These are phyloP conservation scores for Pogona vitticeps DNA, from an alignment of 2,113 vertebrate genomes.

Conservation along the genomic window DNA sequence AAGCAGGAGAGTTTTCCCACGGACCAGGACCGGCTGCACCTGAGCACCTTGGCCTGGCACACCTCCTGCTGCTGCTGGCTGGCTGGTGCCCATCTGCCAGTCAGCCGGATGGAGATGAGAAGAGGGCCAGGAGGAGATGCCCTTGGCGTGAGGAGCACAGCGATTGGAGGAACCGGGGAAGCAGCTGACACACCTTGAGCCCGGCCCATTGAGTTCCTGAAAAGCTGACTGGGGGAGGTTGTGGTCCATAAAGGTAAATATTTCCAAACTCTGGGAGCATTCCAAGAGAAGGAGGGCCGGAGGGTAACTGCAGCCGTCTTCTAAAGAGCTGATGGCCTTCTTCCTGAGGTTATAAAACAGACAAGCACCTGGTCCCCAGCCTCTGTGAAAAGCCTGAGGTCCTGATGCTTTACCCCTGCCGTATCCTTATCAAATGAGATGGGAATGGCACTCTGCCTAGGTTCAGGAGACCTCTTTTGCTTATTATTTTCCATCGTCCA, in stretches of 20 bases:
- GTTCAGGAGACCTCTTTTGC: no score
- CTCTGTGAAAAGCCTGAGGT: no score
- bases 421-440: no score
- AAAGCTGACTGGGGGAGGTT: no score
- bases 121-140: neutral
- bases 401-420: no score
- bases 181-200: neutral
- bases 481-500: no score
- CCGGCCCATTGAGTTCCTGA: neutral
- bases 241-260: no score
- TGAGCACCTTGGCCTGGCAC: constrained; percentile 2
- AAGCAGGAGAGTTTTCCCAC: neutral
- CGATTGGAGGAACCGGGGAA: neutral
- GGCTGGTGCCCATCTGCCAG: constrained; percentile 2
- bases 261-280: no score
- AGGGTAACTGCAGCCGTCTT: no score
- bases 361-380: no score
- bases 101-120: constrained; percentile 3
- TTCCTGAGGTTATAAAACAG: no score
- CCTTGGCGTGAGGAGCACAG: neutral
- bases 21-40: neutral
- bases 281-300: neutral
- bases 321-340: neutral
- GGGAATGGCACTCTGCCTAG: no score
- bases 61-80: neutral